Percentiles rank a stretch among this genome's conserved stretches.
phyloP scores from a whole-genome alignment of 2,888 invertebrate genomes.

The Drosophila stalkeri region DNA sequence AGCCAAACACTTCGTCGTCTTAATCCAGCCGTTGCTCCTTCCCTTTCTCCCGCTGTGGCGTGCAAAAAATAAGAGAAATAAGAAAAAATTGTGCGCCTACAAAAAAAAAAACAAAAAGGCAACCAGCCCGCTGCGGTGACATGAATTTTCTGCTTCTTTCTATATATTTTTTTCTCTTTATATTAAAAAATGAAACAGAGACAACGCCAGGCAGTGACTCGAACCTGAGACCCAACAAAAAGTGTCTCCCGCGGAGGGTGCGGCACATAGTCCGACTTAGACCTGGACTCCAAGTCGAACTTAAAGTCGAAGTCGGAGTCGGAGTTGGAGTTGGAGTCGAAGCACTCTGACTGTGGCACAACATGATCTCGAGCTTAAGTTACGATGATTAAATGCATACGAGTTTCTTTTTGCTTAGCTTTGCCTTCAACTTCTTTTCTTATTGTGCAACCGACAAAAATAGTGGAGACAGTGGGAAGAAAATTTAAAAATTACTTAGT shows the following conservation, averaged over 20 bases:
- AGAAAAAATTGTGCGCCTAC: conserved; percentile 60
- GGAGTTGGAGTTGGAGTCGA: conserved; percentile 8
- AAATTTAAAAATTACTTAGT: conserved; percentile 23
- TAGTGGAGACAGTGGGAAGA: conserved; percentile 61
- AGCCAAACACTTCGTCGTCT: conserved; percentile 66
- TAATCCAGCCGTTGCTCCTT: conserved; percentile 62
- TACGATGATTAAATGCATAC: conserved; percentile 81
- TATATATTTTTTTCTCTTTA: conserved; percentile 26
- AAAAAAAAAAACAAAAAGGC: conserved; percentile 18
- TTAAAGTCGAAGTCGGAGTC: conserved; percentile 24
- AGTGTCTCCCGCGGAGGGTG: conserved; percentile 61
- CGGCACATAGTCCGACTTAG: conserved; percentile 26
- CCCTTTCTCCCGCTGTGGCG: conserved; percentile 21
- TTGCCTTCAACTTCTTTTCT: conserved; percentile 34
- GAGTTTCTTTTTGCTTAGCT: conserved; percentile 73
- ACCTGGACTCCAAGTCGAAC: conserved; percentile 12
- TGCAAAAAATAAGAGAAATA: conserved; percentile 49
- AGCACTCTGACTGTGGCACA: conserved; percentile 69
- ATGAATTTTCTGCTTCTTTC: conserved; percentile 62
- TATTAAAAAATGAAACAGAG: conserved; percentile 63
- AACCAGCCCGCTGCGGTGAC: conserved; percentile 69
- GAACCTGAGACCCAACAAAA: conserved; percentile 22
- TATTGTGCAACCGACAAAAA: conserved; percentile 58
- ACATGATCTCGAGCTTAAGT: conserved; percentile 80
- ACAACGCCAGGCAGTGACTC: conserved; percentile 25